Conservation (phyloP, 1,140 invertebrate genomes). For the Anthonomus grandis region DNA sequence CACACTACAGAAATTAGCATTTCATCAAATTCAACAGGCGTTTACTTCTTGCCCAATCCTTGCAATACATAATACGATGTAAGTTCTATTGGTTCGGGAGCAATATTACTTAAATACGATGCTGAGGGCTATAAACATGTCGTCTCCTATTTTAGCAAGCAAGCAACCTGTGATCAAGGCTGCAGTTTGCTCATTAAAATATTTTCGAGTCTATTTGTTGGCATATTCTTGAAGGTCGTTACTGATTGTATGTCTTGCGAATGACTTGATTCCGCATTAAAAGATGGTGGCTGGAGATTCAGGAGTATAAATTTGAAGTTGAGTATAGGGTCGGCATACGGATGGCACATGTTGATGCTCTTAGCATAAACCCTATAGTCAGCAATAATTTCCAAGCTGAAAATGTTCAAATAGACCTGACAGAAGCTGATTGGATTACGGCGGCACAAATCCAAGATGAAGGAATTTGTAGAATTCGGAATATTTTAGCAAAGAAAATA, state of each 20-base stretch:
- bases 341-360: slow-evolving; percentile 11
- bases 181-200: too few relatives aligned
- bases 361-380: slow-evolving; percentile 13
- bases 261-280: too few relatives aligned
- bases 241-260: too few relatives aligned
- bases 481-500: slow-evolving; percentile 7
- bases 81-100: slow-evolving; percentile 2
- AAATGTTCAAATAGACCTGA: slow-evolving; percentile 13
- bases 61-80: slow-evolving; percentile 4
- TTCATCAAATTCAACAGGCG: not conserved
- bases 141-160: too few relatives aligned
- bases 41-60: slow-evolving; percentile 10
- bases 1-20: not conserved
- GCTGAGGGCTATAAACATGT: too few relatives aligned
- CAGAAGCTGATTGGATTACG: slow-evolving; percentile 11
- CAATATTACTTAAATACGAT: slow-evolving; percentile 3
- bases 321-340: too few relatives aligned
- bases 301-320: slow-evolving; percentile 45
- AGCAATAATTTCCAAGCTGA: slow-evolving; percentile 3
- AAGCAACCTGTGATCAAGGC: too few relatives aligned
- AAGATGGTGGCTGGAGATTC: slow-evolving; percentile 46
- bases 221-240: too few relatives aligned
- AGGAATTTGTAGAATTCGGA: not conserved
- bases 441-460: slow-evolving; percentile 18
- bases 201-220: too few relatives aligned